Base-by-base conservation (phyloP, 2,888 invertebrate genomes). In the Xestia c-nigrum region DNA sequence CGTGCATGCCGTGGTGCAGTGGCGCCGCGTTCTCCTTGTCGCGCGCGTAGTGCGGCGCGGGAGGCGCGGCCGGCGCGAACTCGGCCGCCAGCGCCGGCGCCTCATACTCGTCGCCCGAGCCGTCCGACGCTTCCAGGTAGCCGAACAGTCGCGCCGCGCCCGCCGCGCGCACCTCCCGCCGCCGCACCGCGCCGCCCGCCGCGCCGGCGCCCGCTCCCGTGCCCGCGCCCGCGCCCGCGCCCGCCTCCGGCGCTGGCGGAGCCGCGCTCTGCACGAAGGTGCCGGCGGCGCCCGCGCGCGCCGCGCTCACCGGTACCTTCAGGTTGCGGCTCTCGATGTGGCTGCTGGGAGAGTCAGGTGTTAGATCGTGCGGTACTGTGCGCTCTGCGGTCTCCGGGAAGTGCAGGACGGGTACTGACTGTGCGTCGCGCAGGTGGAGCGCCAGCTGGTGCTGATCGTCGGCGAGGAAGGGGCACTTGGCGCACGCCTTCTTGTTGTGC, bases 401-500 rank as follows among this genome's bases (percentile, higher is more conserved):
- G 12, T 1, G 31, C 19, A 50, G 9, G 21, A 52, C 14, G 9
- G 63, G 79, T 93, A 97, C 98, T 97, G 93, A 98, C 98, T 98
- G 98, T 85, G 97, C 97, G 93, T 98, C 98, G 88, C 97, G 97
- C 93, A 98, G 98, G 95, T 99, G 99, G 64, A 97, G 97, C 87
- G 98, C 98, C 80, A 98, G 97, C 93, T 98, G 98, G 65, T 97
- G 97, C 89, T 98, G 98, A 91, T 98, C 98, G 92, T 99, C 99
- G 7, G 98, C 98, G 83, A 99, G 97, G 95, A 98, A 99, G 89
- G 98, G 98, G 94, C 99, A 99, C 94, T 98, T 98, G 90, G 98
- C 98, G 95, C 99, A 99, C 52, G 98, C 98, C 90, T 98, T 97
- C 95, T 99, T 99, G 95, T 99, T 99, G 96, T 99, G 99, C 83